Conservation (phyloP, 2,797 vertebrate genomes). For the Pantherophis vulpinus region DNA sequence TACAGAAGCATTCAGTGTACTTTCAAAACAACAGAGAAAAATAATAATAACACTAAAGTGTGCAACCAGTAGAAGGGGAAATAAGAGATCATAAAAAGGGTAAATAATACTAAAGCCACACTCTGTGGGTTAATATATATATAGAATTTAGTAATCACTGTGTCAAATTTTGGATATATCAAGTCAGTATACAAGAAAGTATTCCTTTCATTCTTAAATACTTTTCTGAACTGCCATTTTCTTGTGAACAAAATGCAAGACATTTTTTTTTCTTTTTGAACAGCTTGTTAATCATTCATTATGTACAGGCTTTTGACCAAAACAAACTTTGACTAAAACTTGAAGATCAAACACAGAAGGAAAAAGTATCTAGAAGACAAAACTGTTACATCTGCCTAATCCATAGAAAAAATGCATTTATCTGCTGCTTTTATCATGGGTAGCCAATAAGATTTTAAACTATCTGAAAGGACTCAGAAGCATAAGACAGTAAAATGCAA, state of each 20-base stretch:
- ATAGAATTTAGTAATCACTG: neutral
- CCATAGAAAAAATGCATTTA: neutral
- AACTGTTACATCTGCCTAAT: neutral
- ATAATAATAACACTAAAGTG: neutral
- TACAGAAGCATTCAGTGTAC: neutral
- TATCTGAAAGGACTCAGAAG: neutral
- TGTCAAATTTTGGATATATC: neutral
- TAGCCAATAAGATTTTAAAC: neutral
- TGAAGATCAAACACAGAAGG: neutral
- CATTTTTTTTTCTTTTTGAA: neutral
- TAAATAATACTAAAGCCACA: too few relatives aligned
- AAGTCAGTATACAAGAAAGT: neutral
- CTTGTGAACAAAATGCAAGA: neutral
- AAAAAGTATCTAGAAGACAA: neutral
- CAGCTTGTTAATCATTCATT: neutral
- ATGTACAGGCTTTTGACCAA: neutral
- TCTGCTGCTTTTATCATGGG: neutral
- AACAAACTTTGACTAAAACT: neutral
- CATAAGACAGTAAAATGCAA: neutral
- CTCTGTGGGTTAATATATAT: too few relatives aligned
- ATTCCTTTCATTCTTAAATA: neutral
- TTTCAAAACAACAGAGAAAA: neutral
- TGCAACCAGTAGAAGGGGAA: too few relatives aligned
- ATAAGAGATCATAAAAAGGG: too few relatives aligned
- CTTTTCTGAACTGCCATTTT: neutral